Evolutionary conservation across 2,113 vertebrate genomes (phyloP), one percentile per base, ranked within the genome.

Genomic region (Forbesichthys agassizii): DNA sequence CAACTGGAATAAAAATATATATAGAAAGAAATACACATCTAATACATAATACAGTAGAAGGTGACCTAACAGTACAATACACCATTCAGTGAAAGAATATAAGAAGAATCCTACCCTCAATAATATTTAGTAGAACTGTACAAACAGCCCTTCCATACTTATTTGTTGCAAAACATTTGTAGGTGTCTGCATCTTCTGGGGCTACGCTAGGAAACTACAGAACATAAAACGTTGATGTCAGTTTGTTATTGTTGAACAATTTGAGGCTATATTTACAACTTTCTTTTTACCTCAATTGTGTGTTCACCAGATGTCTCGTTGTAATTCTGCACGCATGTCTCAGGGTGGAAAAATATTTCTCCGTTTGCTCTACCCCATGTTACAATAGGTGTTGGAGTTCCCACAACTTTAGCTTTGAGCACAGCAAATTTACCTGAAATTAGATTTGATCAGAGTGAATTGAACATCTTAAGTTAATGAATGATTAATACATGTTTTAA

Each of bases 81-180:
- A 20, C 18, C 18, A 8, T 16, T 56, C 18, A 54, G n/a, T 54
- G 12, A 53, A 3, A 20, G 16, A 56, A 56, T 7, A 5, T 54
- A 11, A 9, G 11, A 10, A 14, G 14, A 16, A 36, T 69, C 88
- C 49, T 90, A 96, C 96, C 95, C 86, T 90, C 90, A 53, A 97
- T 91, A 61, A 98, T 79, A 16, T 94, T 95, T 68, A 98, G 92
- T 46, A 92, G 79, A 0, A 79, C 93, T 0, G 92, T 88, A 82
- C 95, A 97, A 0, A 89, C 0, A 10, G 96, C 96, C 76, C 93
- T 93, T 64, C 96, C 96, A 0, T 93, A 94, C 6, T 88, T 77
- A 71, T 98, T 98, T 46, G 84, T 71, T 3, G 95, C 96, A 10
- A 33, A 88, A 84, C 95, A 98, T 77, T 92, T 95, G 79, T 96